Conservation (phyloP, 1,140 invertebrate species). For the Danaus plexippus region DNA sequence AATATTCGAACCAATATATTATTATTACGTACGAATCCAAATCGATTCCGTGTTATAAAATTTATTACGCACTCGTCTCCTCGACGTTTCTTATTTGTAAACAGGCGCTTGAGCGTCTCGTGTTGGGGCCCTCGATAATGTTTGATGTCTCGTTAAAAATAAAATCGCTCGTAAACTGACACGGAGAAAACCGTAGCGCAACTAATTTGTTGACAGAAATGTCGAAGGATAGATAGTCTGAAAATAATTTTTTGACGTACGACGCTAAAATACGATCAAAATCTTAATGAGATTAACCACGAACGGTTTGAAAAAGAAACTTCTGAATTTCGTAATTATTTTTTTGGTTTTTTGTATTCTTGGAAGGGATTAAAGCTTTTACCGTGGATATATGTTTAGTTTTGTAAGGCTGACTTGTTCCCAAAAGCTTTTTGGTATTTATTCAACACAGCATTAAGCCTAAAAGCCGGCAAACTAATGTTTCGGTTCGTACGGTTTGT, state of each 20-base stretch:
- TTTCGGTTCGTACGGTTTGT: constrained; percentile 45
- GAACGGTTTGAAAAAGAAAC: constrained; percentile 18
- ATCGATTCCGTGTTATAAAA: constrained; percentile 68
- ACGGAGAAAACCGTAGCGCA: constrained; percentile 52
- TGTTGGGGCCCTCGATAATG: constrained; percentile 54
- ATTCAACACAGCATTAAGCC: constrained; percentile 25
- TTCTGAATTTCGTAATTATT: constrained; percentile 12
- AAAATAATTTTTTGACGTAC: constrained; percentile 58
- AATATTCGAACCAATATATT: constrained; percentile 68
- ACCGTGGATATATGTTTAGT: constrained; percentile 1
- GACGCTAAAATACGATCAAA: constrained; percentile 50
- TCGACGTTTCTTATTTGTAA: constrained; percentile 66
- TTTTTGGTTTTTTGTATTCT: constrained; percentile 13
- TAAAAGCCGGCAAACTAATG: constrained; percentile 38
- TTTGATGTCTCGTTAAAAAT: constrained; percentile 71
- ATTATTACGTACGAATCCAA: constrained; percentile 67
- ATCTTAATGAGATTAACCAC: constrained; percentile 56
- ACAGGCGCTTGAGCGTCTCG: constrained; percentile 60
- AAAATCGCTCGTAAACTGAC: constrained; percentile 60
- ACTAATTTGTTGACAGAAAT: constrained; percentile 67
- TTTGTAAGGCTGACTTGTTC: constrained; percentile 9
- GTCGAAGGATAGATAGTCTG: constrained; percentile 37
- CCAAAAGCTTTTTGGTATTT: constrained; percentile 18
- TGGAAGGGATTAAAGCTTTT: constrained; percentile 9
- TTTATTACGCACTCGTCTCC: constrained; percentile 68